Base-by-base conservation (phyloP, 2,113 vertebrate species). In the Pachyramphus minor region DNA sequence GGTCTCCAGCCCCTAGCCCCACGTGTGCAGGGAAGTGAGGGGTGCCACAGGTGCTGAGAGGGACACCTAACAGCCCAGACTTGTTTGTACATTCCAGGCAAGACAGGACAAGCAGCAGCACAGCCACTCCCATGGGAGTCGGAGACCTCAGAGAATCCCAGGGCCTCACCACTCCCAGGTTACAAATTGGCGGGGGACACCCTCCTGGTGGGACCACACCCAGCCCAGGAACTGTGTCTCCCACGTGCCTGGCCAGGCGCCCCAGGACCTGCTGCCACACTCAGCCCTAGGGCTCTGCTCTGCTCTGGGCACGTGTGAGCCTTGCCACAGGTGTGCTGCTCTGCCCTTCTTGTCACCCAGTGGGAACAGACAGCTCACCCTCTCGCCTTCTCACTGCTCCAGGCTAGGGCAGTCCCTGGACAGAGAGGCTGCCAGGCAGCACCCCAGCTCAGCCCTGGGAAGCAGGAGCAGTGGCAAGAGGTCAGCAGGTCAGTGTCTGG, bases 71-170 rank as follows among this genome's bases (percentile, higher is more conserved):
- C 50, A 95, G 84, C 75, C 42, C 5, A 2, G 39, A 37, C 64
- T 37, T 55, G 31, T 50, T 81, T 6, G 4, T 12, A 19, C 82
- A 76, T 90, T 90, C 80, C 85, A 69, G 55, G 67, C 95, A 96
- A 94, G 94, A 94, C 2, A 0, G 52, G 63, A 78, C 94, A 92
- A 75, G 97, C 62, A 49, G 50, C 5, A 2, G 35, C 59, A 49
- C 50, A 75, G 77, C 83, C 81, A 2, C 95, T 75, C 96, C 95
- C 86, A 77, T 94, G 93, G 80, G 95, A 96, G 79, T 63, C 8
- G 9, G 53, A 93, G 79, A 92, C 73, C 88, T 77, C 66, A 73
- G 69, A 92, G 62, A 71, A 87, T 97, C 96, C n/a, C 96, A 95
- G 87, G 82, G 89, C 82, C 75, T 77, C 63, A 35, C 89, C 76